Evolutionary conservation across 2,888 invertebrate species (phyloP).

Genomic region (Acanthosoma haemorrhoidale): DNA sequence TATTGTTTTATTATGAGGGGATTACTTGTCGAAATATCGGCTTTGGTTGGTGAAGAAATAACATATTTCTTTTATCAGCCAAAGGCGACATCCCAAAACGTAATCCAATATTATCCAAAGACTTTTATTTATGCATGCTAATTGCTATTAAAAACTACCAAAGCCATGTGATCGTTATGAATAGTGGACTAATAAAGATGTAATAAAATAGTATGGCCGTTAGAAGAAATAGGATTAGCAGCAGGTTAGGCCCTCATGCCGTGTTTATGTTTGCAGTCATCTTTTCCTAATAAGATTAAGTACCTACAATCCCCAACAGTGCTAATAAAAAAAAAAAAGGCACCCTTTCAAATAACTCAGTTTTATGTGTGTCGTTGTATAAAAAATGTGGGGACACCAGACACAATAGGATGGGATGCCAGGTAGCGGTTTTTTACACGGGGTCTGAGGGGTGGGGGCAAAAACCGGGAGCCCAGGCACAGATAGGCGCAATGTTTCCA

Average conservation of each 20-base stretch:
- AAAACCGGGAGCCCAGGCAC: background rate
- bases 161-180: too few relatives aligned
- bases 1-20: too few relatives aligned
- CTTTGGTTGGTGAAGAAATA: too few relatives aligned
- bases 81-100: too few relatives aligned
- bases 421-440: conserved; percentile 17
- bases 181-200: background rate
- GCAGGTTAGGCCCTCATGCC: background rate
- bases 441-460: background rate
- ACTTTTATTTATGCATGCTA: too few relatives aligned
- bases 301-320: background rate
- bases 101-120: too few relatives aligned
- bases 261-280: conserved; percentile 20
- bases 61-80: too few relatives aligned
- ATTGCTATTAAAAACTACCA: too few relatives aligned
- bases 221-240: background rate
- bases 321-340: conserved; percentile 11
- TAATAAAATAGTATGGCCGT: background rate
- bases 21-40: too few relatives aligned
- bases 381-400: background rate
- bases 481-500: conserved; percentile 26
- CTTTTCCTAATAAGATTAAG: conserved; percentile 25
- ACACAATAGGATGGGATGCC: conserved; percentile 5
- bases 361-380: background rate
- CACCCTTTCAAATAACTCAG: conserved; percentile 24